phyloP scores from a whole-genome alignment of 2,888 invertebrate genomes.

The Ophraella communa region DNA sequence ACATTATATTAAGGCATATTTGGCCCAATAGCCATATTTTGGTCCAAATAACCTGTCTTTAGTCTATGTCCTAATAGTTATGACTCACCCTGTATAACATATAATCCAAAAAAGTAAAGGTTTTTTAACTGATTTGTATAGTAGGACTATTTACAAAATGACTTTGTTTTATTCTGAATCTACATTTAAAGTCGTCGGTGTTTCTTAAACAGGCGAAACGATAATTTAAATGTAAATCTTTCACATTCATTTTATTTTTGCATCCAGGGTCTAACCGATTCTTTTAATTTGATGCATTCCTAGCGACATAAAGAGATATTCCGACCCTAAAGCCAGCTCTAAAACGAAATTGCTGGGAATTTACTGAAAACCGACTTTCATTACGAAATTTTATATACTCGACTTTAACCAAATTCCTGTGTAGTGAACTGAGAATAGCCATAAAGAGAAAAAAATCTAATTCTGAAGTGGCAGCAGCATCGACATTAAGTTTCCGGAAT shows the following conservation, averaged over 20 bases:
- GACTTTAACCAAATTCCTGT: conserved; percentile 25
- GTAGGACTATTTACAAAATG: too few relatives aligned
- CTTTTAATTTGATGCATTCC: conserved; percentile 12
- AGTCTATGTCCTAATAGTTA: too few relatives aligned
- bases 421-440: conserved; percentile 18
- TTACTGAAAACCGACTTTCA: conserved; percentile 22
- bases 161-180: too few relatives aligned
- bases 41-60: too few relatives aligned
- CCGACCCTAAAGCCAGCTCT: background rate
- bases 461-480: conserved; percentile 7
- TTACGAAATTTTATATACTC: conserved; percentile 23
- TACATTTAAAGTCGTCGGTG: too few relatives aligned
- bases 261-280: background rate
- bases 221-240: background rate
- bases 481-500: background rate
- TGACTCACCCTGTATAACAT: too few relatives aligned
- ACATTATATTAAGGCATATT: too few relatives aligned
- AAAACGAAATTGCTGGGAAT: conserved; percentile 19
- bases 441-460: conserved; percentile 15
- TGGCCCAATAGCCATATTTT: too few relatives aligned
- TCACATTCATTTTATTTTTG: background rate
- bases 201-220: background rate
- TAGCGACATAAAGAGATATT: conserved; percentile 16
- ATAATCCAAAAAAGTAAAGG: too few relatives aligned
- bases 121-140: too few relatives aligned